A percentile compares a stretch with the other conserved stretches of the same genome.
Conservation (phyloP, 1,140 invertebrate species). For the Euglossa dilemma region DNA sequence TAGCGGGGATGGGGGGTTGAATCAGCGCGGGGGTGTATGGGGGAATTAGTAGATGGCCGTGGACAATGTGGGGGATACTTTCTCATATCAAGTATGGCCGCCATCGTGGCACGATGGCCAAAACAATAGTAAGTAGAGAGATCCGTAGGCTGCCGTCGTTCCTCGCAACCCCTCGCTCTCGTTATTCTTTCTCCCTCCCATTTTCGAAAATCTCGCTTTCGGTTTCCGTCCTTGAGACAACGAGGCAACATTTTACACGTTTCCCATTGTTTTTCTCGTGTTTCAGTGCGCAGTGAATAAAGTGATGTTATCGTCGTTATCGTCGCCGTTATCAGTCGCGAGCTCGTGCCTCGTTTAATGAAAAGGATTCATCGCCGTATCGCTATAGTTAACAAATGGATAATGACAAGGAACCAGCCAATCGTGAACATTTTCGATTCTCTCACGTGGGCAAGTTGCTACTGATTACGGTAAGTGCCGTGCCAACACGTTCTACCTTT, state of each 20-base stretch:
- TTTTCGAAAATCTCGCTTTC: constrained; percentile 4
- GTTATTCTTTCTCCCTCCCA: constrained; percentile 15
- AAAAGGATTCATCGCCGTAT: constrained; percentile 30
- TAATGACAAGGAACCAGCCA: constrained; percentile 40
- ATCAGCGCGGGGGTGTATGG: constrained; percentile 79
- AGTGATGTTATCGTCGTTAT: constrained; percentile 67
- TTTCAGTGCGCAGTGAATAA: constrained; percentile 68
- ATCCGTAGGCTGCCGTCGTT: constrained; percentile 46
- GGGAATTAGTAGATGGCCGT: constrained; percentile 81
- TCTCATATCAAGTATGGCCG: constrained; percentile 83
- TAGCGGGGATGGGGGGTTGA: constrained; percentile 72
- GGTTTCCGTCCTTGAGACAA: neutral
- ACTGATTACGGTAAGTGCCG: constrained; percentile 59
- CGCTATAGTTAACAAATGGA: constrained; percentile 60
- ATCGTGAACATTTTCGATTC: constrained; percentile 33
- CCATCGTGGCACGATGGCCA: constrained; percentile 82
- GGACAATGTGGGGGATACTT: constrained; percentile 82
- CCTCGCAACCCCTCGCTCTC: constrained; percentile 21
- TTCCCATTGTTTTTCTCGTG: constrained; percentile 51
- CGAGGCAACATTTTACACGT: constrained; percentile 12
- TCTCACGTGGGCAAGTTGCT: constrained; percentile 27
- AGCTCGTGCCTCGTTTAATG: constrained; percentile 40
- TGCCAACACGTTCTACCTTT: neutral
- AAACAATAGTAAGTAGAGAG: constrained; percentile 82
- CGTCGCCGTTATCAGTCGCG: constrained; percentile 50